Conservation (phyloP, 2,888 invertebrate species). For the Metellina segmentata region DNA sequence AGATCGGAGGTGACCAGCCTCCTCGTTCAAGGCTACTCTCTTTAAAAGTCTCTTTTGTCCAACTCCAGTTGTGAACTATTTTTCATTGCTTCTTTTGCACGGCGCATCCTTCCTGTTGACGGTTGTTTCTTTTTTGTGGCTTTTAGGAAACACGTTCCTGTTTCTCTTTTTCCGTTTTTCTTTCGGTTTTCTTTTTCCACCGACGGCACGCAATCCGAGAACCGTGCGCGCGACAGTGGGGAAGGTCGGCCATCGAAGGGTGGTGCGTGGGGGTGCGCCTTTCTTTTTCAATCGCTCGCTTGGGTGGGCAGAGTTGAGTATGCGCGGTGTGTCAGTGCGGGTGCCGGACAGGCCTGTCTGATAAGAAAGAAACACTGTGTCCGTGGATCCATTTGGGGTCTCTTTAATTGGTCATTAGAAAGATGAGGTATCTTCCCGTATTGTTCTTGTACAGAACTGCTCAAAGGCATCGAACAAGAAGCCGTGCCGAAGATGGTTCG, state of each 20-base stretch:
- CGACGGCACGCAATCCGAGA: too few relatives aligned
- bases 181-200: not conserved
- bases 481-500: too few relatives aligned
- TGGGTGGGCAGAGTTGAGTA: not conserved
- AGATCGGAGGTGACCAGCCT: not conserved
- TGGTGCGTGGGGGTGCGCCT: not conserved
- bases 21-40: constrained; percentile 18
- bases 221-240: too few relatives aligned
- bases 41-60: constrained; percentile 6
- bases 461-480: too few relatives aligned
- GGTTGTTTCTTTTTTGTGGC: constrained; percentile 6
- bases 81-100: not conserved
- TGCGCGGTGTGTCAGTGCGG: not conserved
- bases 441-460: not conserved
- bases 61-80: constrained; percentile 30
- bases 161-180: not conserved
- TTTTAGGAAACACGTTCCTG: constrained; percentile 15
- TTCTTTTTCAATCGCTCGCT: not conserved
- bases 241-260: not conserved
- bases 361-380: not conserved
- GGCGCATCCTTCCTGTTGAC: constrained; percentile 41
- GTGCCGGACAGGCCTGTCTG: not conserved
- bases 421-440: not conserved
- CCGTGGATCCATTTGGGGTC: not conserved
- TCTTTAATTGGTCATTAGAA: not conserved